These are phyloP conservation scores for Thelaira solivaga DNA, from an alignment of 2,888 invertebrate species.

Conservation along the genomic window DNA sequence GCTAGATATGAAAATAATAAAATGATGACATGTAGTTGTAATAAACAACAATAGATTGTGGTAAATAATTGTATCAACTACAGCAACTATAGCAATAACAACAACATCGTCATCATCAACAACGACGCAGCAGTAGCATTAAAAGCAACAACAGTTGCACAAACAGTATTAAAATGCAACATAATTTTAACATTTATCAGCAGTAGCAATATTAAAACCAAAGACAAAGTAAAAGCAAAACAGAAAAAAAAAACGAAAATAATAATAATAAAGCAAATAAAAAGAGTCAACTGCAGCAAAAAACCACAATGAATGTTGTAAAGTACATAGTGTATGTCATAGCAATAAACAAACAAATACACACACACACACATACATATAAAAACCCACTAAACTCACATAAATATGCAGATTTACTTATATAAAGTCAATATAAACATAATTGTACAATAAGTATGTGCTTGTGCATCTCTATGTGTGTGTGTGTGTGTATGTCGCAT, in stretches of 20 bases:
- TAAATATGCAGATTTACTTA: not conserved
- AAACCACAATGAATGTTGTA: conserved; percentile 43
- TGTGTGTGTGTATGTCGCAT: conserved; percentile 19
- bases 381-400: not conserved
- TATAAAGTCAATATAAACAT: conserved; percentile 2
- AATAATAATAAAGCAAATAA: conserved; percentile 32
- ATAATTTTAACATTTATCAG: conserved; percentile 54
- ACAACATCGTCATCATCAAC: conserved; percentile 25
- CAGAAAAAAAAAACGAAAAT: too few species aligned
- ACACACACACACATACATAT: not conserved
- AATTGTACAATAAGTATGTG: too few species aligned
- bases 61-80: conserved; percentile 55
- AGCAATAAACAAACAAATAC: not conserved
- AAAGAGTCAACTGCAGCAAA: conserved; percentile 42
- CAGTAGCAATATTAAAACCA: conserved; percentile 30
- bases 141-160: conserved; percentile 42
- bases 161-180: conserved; percentile 57
- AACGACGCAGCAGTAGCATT: conserved; percentile 37
- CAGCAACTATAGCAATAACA: conserved; percentile 21
- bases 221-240: not conserved
- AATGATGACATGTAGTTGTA: conserved; percentile 57
- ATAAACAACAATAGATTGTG: conserved; percentile 59
- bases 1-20: conserved; percentile 43
- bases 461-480: too few species aligned
- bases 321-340: conserved; percentile 10